phyloP scores from a whole-genome alignment of 2,888 invertebrate genomes.

The Griposia aprilina region DNA sequence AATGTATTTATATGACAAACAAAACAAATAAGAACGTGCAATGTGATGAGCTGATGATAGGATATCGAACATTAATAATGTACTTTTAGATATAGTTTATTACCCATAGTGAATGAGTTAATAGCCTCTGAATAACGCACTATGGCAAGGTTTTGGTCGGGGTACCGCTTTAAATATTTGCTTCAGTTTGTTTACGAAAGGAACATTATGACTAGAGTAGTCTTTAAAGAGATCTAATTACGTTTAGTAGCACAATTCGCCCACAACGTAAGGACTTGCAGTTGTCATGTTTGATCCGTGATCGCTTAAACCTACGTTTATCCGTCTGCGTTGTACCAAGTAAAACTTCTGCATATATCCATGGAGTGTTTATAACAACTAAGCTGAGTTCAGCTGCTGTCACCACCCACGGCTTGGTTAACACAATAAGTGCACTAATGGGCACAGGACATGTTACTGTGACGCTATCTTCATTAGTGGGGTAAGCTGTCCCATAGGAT shows the following conservation, averaged over 20 bases:
- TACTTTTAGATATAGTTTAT: too few relatives aligned
- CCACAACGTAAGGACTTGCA: not conserved
- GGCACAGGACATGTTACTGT: slow-evolving; percentile 37
- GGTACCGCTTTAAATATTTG: too few relatives aligned
- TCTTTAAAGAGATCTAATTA: not conserved
- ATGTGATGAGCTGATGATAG: too few relatives aligned
- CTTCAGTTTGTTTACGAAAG: too few relatives aligned
- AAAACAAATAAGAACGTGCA: too few relatives aligned
- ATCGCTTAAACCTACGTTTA: not conserved
- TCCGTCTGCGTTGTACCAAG: not conserved
- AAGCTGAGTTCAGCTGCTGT: slow-evolving; percentile 33
- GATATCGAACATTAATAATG: too few relatives aligned
- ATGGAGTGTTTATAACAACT: slow-evolving; percentile 9
- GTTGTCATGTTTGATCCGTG: not conserved
- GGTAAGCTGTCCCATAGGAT: slow-evolving; percentile 22
- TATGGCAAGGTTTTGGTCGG: too few relatives aligned
- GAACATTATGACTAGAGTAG: too few relatives aligned
- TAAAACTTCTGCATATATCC: slow-evolving; percentile 34
- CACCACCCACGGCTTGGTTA: slow-evolving; percentile 63
- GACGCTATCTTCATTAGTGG: slow-evolving; percentile 34
- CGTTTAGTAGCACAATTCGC: not conserved
- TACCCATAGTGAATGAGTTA: too few relatives aligned
- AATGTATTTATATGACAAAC: too few relatives aligned
- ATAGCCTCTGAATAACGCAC: too few relatives aligned
- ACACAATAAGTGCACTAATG: slow-evolving; percentile 70